Evolutionary conservation across 2,888 invertebrate species (phyloP).

Genomic region (Philhelius pedissequus): DNA sequence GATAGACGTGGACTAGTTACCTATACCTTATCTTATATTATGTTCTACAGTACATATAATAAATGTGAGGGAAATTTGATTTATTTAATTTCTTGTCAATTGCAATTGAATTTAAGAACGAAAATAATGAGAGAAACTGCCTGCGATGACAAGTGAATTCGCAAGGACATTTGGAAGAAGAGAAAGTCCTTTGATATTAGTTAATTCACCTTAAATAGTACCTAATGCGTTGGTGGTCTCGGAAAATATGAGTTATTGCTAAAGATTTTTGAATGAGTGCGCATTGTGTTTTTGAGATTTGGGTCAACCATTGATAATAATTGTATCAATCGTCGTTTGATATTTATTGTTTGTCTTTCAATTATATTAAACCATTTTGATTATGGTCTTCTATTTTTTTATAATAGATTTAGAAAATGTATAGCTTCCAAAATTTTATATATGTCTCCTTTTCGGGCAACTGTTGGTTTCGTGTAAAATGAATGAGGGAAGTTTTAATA

Average conservation of each 20-base stretch:
- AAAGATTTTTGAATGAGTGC: slow-evolving; percentile 16
- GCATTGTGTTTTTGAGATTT: background rate
- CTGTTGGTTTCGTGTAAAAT: too few relatives aligned
- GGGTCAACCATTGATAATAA: slow-evolving; percentile 5
- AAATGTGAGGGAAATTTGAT: slow-evolving; percentile 17
- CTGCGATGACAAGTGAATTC: slow-evolving; percentile 36
- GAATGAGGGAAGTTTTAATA: too few relatives aligned
- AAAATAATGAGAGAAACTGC: background rate
- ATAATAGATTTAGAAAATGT: too few relatives aligned
- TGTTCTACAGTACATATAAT: slow-evolving; percentile 6
- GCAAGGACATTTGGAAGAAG: background rate
- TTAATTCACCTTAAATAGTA: too few relatives aligned
- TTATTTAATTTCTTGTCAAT: slow-evolving; percentile 22
- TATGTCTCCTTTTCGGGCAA: too few relatives aligned
- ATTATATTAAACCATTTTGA: background rate
- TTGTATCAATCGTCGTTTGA: background rate
- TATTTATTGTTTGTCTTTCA: background rate
- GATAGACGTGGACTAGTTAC: too few relatives aligned
- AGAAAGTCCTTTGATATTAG: background rate
- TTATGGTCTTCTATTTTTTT: background rate
- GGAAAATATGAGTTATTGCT: slow-evolving; percentile 38
- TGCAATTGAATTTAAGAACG: background rate
- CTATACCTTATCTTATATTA: too few relatives aligned
- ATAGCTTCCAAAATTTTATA: too few relatives aligned
- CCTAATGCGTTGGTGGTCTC: slow-evolving; percentile 7